Percentiles rank a stretch among this genome's conserved stretches.
These are phyloP conservation scores for Julus scanicus DNA, from an alignment of 2,888 invertebrate species.

Conservation along the genomic window DNA sequence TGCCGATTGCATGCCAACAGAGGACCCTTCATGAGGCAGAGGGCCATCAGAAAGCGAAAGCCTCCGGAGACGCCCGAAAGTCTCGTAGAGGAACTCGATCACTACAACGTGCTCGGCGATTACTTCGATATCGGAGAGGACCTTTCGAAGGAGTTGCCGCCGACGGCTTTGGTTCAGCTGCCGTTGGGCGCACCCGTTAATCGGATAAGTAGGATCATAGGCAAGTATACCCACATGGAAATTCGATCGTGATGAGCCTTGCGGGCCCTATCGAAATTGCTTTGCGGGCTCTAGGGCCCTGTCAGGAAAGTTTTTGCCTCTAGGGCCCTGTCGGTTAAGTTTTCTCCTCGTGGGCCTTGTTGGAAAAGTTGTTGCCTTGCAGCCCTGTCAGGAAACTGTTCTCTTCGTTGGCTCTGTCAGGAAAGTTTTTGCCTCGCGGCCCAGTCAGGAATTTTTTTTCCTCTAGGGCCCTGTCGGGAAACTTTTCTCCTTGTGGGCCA, in stretches of 20 bases:
- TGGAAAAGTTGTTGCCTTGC: too few species aligned
- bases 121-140: neutral
- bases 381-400: too few species aligned
- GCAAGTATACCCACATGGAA: neutral
- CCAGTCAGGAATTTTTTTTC: too few species aligned
- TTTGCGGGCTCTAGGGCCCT: too few species aligned
- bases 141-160: neutral
- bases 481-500: too few species aligned
- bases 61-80: slow-evolving; percentile 76
- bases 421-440: too few species aligned
- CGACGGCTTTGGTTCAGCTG: neutral
- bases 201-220: slow-evolving; percentile 49
- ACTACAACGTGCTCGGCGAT: slow-evolving; percentile 67
- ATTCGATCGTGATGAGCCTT: neutral
- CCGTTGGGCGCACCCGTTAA: slow-evolving; percentile 47
- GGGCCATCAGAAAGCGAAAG: slow-evolving; percentile 63
- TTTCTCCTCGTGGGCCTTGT: too few species aligned
- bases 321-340: too few species aligned
- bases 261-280: neutral
- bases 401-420: too few species aligned
- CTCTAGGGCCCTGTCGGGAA: too few species aligned
- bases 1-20: slow-evolving; percentile 31
- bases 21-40: slow-evolving; percentile 65
- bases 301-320: too few species aligned
- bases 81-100: slow-evolving; percentile 74